Conservation (phyloP, 2,888 invertebrate species). For the Trichopria drosophilae region DNA sequence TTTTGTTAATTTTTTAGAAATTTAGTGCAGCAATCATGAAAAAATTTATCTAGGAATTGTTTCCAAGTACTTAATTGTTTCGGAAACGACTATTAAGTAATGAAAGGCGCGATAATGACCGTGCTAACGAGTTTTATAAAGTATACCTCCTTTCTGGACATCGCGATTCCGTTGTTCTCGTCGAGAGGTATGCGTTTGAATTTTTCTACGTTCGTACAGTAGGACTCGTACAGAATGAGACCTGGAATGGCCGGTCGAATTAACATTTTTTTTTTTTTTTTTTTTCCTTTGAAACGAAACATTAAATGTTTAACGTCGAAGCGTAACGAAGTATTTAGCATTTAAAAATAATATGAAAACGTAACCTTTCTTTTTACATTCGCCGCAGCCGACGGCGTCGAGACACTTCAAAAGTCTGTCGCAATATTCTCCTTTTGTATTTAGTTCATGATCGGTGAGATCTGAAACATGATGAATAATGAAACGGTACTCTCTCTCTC, state of each 20-base stretch:
- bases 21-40: slow-evolving; percentile 3
- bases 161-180: slow-evolving; percentile 19
- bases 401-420: slow-evolving; percentile 64
- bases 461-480: slow-evolving; percentile 57
- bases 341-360: too few species aligned
- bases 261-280: too few species aligned
- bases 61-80: too few species aligned
- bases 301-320: too few species aligned
- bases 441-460: slow-evolving; percentile 63
- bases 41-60: slow-evolving; percentile 14
- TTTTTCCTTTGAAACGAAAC: too few species aligned
- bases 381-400: slow-evolving; percentile 64
- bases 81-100: too few species aligned
- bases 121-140: too few species aligned
- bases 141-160: slow-evolving; percentile 30
- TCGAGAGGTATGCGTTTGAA: slow-evolving; percentile 31
- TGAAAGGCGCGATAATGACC: too few species aligned
- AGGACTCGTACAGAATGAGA: slow-evolving; percentile 51
- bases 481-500: slow-evolving; percentile 5
- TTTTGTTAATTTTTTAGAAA: slow-evolving; percentile 7
- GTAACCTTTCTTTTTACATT: slow-evolving; percentile 52
- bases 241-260: too few species aligned
- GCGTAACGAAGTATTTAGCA: too few species aligned
- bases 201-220: slow-evolving; percentile 47
- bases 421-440: slow-evolving; percentile 66